Conservation (phyloP, 2,888 invertebrate genomes). For the Eristalis pertinax region DNA sequence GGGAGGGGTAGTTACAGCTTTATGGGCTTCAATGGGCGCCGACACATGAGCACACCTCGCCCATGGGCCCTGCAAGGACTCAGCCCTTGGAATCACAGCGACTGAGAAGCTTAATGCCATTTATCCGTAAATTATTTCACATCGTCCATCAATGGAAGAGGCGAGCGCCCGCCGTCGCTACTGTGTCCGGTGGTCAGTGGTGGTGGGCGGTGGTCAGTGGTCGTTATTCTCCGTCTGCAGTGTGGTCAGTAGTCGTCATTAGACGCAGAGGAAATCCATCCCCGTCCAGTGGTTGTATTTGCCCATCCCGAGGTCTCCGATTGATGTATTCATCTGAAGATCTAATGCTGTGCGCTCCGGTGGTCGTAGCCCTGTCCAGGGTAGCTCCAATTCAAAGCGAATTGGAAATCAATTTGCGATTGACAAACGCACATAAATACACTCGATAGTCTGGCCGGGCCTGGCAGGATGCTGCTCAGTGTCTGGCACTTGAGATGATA, state of each 20-base stretch:
- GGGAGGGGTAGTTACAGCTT: constrained; percentile 9
- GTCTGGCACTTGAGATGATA: background rate
- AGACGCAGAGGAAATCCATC: constrained; percentile 33
- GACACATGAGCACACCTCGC: background rate
- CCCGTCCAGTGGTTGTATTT: constrained; percentile 14
- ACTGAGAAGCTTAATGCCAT: constrained; percentile 46
- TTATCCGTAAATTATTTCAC: constrained; percentile 64
- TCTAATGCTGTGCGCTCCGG: constrained; percentile 7
- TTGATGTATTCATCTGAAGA: constrained; percentile 34
- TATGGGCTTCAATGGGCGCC: constrained; percentile 26
- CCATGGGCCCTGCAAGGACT: background rate
- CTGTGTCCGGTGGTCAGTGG: background rate
- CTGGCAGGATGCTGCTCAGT: background rate
- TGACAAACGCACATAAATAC: constrained; percentile 50
- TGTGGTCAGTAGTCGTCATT: constrained; percentile 31
- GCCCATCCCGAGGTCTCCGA: constrained; percentile 1
- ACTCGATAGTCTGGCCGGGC: constrained; percentile 24
- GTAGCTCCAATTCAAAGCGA: constrained; percentile 23
- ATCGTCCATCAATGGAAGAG: constrained; percentile 33
- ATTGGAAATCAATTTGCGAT: constrained; percentile 64
- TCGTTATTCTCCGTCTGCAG: constrained; percentile 6
- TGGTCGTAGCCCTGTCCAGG: constrained; percentile 15
- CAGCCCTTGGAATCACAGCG: constrained; percentile 33
- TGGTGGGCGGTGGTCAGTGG: background rate
- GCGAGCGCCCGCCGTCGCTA: background rate